Evolutionary conservation across 1,140 invertebrate genomes (phyloP).

Genomic region (Pantala flavescens): DNA sequence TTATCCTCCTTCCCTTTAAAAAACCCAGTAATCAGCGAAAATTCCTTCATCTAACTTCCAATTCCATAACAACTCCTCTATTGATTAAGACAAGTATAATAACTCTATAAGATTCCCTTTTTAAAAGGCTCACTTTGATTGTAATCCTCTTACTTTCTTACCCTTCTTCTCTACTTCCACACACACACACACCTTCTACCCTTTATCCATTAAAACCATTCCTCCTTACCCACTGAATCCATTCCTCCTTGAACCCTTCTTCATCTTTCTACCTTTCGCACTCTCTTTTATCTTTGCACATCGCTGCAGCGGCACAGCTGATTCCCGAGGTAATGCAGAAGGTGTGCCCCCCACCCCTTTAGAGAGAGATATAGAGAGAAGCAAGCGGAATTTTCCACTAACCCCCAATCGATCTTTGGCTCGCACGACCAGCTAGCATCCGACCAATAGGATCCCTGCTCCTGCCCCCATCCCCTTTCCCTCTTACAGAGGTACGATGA

Average conservation of each 20-base stretch:
- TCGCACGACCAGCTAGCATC: not conserved
- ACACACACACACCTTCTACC: not conserved
- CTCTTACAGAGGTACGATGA: too few species aligned
- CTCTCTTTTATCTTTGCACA: not conserved
- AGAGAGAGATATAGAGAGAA: not conserved
- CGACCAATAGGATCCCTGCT: too few species aligned
- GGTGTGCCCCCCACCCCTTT: not conserved
- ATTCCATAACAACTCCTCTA: too few species aligned
- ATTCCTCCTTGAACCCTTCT: not conserved
- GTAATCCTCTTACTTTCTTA: too few species aligned
- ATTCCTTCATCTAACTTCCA: too few species aligned
- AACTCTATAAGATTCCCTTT: too few species aligned
- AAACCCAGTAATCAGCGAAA: too few species aligned
- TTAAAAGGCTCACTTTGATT: too few species aligned
- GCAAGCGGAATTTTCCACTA: slow-evolving; percentile 8
- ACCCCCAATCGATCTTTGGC: not conserved
- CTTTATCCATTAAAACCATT: not conserved
- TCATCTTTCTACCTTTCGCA: not conserved
- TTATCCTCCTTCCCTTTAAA: too few species aligned
- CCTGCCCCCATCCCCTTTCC: too few species aligned
- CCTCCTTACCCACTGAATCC: not conserved
- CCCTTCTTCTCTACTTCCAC: not conserved
- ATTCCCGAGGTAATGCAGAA: not conserved
- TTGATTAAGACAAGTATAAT: too few species aligned
- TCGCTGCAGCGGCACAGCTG: not conserved